phyloP scores from a whole-genome alignment of 1,140 invertebrate genomes.

The Megalopta genalis region DNA sequence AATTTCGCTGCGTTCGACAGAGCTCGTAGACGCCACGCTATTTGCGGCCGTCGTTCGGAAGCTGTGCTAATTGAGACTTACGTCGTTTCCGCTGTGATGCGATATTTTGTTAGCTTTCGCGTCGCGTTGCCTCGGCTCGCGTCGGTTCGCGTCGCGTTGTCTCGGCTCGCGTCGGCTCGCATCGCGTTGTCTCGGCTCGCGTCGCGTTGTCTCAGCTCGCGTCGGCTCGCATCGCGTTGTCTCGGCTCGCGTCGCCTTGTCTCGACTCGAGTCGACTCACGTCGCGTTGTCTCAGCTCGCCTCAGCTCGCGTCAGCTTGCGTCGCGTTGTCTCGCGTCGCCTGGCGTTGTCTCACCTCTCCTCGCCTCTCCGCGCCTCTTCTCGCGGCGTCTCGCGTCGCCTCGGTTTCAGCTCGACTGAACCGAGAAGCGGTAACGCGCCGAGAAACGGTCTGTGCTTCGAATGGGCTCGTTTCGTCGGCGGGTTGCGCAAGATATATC shows the following conservation, averaged over 20 bases:
- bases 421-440: constrained; percentile 14
- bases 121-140: constrained; percentile 12
- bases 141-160: no score
- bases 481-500: constrained; percentile 65
- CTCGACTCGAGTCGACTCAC: no score
- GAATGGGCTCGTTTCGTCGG: constrained; percentile 57
- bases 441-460: constrained; percentile 17
- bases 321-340: no score
- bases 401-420: constrained; percentile 35
- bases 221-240: no score
- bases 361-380: no score
- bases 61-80: constrained; percentile 69
- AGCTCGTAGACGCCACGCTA: constrained; percentile 22
- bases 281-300: no score
- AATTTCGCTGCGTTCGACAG: not conserved
- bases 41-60: constrained; percentile 52
- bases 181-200: no score
- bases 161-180: no score
- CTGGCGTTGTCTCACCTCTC: no score
- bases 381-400: constrained; percentile 18
- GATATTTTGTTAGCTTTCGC: not conserved
- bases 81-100: constrained; percentile 57
- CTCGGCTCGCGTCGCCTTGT: no score
- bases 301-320: no score
- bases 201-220: no score